Percentiles rank a stretch among this genome's conserved stretches.
phyloP scores from a whole-genome alignment of 2,888 invertebrate genomes.

The Cosmopolites sordidus region DNA sequence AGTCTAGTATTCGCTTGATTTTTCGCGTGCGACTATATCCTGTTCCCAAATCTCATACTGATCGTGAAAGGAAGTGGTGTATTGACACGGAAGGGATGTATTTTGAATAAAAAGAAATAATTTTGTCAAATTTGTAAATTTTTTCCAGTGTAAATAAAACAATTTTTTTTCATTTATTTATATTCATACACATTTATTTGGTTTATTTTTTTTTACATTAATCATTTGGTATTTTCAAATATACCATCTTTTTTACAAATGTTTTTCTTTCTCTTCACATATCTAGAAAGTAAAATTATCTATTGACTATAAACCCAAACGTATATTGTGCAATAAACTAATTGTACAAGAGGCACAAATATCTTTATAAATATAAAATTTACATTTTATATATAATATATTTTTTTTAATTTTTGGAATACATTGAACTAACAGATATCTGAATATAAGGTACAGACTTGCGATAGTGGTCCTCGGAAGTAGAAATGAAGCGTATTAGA shows the following conservation, averaged over 20 bases:
- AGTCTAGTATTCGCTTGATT: too few species aligned
- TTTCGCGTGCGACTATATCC: too few species aligned
- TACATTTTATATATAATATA: too few species aligned
- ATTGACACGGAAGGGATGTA: too few species aligned
- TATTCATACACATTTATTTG: constrained; percentile 26
- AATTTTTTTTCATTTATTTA: too few species aligned
- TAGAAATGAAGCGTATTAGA: constrained; percentile 22
- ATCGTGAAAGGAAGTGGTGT: too few species aligned
- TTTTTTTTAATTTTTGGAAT: constrained; percentile 4
- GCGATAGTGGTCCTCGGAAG: constrained; percentile 25
- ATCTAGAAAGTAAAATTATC: neutral
- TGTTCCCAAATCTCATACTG: too few species aligned
- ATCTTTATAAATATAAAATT: constrained; percentile 8
- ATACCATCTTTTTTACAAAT: constrained; percentile 21
- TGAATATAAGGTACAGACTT: constrained; percentile 24
- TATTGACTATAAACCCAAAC: constrained; percentile 16
- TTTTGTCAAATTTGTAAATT: too few species aligned
- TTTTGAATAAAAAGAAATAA: too few species aligned
- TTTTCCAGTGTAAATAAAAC: too few species aligned
- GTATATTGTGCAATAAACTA: constrained; percentile 17
- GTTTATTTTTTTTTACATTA: constrained; percentile 19
- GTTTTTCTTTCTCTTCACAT: constrained; percentile 8
- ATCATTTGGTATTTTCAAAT: constrained; percentile 18
- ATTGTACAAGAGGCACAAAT: constrained; percentile 25
- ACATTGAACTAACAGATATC: constrained; percentile 10